Conservation (phyloP, 1,140 invertebrate genomes). For the Platyscapa corneri region DNA sequence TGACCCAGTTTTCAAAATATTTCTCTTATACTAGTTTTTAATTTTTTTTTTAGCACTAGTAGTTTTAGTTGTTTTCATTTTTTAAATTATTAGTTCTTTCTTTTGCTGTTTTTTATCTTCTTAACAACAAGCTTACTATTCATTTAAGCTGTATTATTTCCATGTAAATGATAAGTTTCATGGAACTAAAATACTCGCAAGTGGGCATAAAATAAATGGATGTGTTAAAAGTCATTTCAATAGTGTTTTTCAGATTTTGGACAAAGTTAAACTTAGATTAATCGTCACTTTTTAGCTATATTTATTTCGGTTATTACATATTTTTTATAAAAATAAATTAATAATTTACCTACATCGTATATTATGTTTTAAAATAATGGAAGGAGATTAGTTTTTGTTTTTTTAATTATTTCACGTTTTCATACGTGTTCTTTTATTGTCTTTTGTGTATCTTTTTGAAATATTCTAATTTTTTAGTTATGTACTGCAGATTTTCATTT, state of each 20-base stretch:
- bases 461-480: too few relatives aligned
- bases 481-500: background rate
- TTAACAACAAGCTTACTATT: too few relatives aligned
- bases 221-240: too few relatives aligned
- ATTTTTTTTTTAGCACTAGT: background rate
- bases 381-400: background rate
- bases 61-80: background rate
- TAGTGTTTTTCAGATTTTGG: too few relatives aligned
- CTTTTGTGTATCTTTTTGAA: background rate
- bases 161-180: background rate
- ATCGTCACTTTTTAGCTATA: too few relatives aligned
- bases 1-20: background rate
- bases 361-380: too few relatives aligned
- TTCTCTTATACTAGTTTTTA: background rate
- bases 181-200: background rate
- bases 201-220: too few relatives aligned
- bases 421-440: too few relatives aligned
- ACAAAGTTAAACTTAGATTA: background rate
- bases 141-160: background rate
- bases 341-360: too few relatives aligned
- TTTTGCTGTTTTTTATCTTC: background rate
- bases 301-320: too few relatives aligned
- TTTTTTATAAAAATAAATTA: too few relatives aligned
- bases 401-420: background rate
- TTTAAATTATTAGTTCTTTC: background rate